Evolutionary conservation across 2,113 vertebrate species (phyloP).

Genomic region (Calonectris borealis): DNA sequence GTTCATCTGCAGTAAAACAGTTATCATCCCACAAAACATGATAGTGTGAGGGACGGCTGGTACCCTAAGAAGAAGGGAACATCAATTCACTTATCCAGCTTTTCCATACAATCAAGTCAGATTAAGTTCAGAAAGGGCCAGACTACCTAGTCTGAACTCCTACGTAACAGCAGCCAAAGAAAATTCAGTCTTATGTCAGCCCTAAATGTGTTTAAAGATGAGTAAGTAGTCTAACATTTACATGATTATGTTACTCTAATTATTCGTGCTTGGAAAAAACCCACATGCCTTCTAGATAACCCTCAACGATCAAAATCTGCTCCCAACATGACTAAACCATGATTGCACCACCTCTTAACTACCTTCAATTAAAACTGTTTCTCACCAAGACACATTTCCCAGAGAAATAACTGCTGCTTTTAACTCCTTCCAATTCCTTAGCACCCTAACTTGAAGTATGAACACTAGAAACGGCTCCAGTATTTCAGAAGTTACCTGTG

Average conservation of each 20-base stretch:
- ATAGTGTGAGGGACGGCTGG: constrained; percentile 98
- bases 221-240: neutral
- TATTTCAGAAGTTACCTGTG: neutral
- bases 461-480: neutral
- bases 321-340: neutral
- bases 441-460: neutral
- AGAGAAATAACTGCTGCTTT: neutral
- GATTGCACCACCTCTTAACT: neutral
- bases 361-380: neutral
- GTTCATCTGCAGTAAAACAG: constrained; percentile 97
- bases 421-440: neutral
- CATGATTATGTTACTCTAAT: neutral
- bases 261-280: neutral
- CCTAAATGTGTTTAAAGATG: neutral
- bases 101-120: neutral
- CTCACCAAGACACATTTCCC: neutral
- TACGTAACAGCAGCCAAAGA: neutral
- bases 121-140: neutral
- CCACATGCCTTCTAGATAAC: neutral
- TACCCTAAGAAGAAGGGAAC: constrained; percentile 81
- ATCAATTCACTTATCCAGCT: neutral
- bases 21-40: constrained; percentile 99
- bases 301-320: neutral
- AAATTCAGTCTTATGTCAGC: neutral
- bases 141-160: neutral